Base-by-base conservation (phyloP, 2,113 vertebrate genomes). In the Phylloscopus whistleri region DNA sequence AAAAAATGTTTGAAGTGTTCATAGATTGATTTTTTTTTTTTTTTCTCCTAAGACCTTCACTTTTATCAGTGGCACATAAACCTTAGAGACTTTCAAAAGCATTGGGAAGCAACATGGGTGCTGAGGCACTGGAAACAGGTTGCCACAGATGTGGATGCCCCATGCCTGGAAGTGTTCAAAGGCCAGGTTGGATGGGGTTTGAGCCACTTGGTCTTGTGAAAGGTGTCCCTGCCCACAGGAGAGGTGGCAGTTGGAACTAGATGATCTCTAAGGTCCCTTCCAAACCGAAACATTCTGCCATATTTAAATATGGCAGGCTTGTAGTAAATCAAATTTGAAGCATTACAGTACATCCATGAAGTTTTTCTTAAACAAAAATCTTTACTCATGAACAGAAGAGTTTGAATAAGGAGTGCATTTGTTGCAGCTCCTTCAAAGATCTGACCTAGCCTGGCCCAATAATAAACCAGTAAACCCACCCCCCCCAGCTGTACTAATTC, bases 221-320 rank as follows among this genome's bases (percentile, higher is more conserved):
- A 77, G 15, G 22, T 43, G 31, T 9, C 55, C 35, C 48, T 20
- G n/a, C 18, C 31, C 56, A 37, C 0, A 0, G 63, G 18, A 41
- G 18, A 44, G 53, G 21, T 1, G 1, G 10, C 27, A 53, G 22
- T 0, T 49, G 31, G 35, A 70, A 67, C 19, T 5, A 39, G 31
- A 56, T 49, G 15, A 49, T 43, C 72, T 77, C 27, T 49, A 84
- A 49, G 8, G 12, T 56, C 31, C 44, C 27, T 39, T 89, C 16
- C 44, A 81, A 44, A 35, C 26, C 44, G 81, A 66, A 52, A 27
- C 41, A 49, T 72, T 59, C 22, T 44, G 13, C 59, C 37, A 44
- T 51, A 62, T 44, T 73, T 91, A 59, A 78, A 9, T 81, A 81
- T 20, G 39, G 59, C 16, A 74, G n/a, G 24, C 37, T 76, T 64